Percentiles rank a stretch among this genome's conserved stretches.
These are phyloP conservation scores for Thunnus thynnus DNA, from an alignment of 2,113 vertebrate genomes.

Conservation along the genomic window DNA sequence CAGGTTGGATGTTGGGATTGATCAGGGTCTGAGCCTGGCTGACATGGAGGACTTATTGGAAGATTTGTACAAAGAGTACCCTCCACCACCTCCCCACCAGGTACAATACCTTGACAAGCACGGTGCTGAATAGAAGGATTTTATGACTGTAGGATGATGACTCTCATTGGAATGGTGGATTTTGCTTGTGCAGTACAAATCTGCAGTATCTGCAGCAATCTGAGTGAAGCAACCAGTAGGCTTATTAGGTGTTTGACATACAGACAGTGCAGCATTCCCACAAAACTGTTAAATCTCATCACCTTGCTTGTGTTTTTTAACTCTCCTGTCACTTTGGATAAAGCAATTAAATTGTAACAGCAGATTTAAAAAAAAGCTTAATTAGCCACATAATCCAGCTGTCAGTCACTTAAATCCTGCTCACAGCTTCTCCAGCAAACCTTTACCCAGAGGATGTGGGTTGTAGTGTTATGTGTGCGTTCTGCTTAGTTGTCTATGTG, in stretches of 20 bases:
- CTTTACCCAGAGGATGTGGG: slow-evolving; percentile 38
- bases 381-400: slow-evolving; percentile 56
- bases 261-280: not conserved
- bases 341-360: no score
- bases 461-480: slow-evolving; percentile 19
- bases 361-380: not conserved
- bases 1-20: slow-evolving; percentile 72
- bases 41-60: slow-evolving; percentile 90
- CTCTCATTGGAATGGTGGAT: not conserved
- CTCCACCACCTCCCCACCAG: slow-evolving; percentile 89
- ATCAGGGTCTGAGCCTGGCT: slow-evolving; percentile 79
- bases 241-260: slow-evolving; percentile 32
- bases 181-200: slow-evolving; percentile 15
- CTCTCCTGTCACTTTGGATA: no score
- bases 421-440: slow-evolving; percentile 29
- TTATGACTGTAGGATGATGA: slow-evolving; percentile 5
- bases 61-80: slow-evolving; percentile 91
- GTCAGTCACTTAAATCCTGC: slow-evolving; percentile 45
- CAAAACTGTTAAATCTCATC: slow-evolving; percentile 11
- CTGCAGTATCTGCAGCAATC: slow-evolving; percentile 33
- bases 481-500: slow-evolving; percentile 14
- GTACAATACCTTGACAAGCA: slow-evolving; percentile 76
- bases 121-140: not conserved
- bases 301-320: not conserved
- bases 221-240: slow-evolving; percentile 9